These are phyloP conservation scores for Emydura subglobosa DNA, from an alignment of 2,113 vertebrate genomes.

Conservation along the genomic window DNA sequence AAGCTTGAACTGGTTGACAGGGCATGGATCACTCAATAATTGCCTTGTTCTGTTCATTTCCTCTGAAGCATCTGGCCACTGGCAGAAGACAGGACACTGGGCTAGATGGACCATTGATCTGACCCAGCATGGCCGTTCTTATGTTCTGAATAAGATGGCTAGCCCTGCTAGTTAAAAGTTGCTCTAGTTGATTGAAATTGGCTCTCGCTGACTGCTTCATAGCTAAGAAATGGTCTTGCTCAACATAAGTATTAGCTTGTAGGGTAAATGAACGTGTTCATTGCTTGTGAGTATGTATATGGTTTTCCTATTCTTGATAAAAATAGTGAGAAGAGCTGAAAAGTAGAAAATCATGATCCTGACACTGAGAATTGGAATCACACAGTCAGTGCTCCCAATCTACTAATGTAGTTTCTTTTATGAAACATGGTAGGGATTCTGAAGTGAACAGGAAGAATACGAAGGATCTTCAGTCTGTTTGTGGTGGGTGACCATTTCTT, in stretches of 20 bases:
- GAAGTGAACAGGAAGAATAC: neutral
- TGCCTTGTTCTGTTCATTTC: too few relatives aligned
- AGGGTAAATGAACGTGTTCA: neutral
- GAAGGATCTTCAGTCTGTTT: neutral
- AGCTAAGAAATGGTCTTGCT: neutral
- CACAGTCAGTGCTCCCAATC: neutral
- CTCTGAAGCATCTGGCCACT: too few relatives aligned
- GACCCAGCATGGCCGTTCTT: too few relatives aligned
- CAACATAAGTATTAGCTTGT: neutral
- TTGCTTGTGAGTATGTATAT: neutral
- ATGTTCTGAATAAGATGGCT: neutral
- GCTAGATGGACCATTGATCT: too few relatives aligned
- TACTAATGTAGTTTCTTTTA: neutral
- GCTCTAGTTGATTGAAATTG: neutral
- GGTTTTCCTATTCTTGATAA: neutral
- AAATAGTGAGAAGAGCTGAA: neutral
- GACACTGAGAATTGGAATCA: neutral
- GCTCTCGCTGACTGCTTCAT: neutral
- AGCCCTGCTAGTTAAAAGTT: neutral
- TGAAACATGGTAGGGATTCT: constrained; percentile 3
- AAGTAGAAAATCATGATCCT: neutral
- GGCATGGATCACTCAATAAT: too few relatives aligned
- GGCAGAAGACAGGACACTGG: too few relatives aligned
- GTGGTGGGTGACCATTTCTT: neutral
- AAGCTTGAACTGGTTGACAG: too few relatives aligned